phyloP scores from a whole-genome alignment of 2,113 vertebrate species.

The Phainopepla nitens region DNA sequence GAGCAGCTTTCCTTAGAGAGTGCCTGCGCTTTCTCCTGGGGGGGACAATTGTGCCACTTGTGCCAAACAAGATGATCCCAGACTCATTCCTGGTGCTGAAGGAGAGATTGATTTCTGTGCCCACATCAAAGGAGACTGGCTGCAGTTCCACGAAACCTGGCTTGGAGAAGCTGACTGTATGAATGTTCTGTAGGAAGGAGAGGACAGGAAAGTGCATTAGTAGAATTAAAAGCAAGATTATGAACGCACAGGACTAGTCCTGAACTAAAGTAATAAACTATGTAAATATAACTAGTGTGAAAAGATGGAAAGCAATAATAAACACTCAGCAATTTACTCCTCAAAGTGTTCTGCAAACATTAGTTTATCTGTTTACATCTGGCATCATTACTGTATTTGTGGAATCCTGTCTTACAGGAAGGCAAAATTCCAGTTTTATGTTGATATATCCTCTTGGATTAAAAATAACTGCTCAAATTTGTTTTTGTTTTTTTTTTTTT shows the following conservation, averaged over 20 bases:
- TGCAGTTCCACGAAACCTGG: constrained; percentile 88
- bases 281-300: background rate
- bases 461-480: background rate
- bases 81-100: constrained; percentile 92
- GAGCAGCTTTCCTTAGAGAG: constrained; percentile 57
- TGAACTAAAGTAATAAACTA: background rate
- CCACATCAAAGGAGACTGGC: constrained; percentile 74
- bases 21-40: constrained; percentile 84
- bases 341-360: background rate
- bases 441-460: background rate
- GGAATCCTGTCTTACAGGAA: background rate
- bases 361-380: background rate
- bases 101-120: constrained; percentile 92
- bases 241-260: background rate
- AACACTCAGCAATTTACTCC: background rate
- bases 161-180: constrained; percentile 89
- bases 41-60: constrained; percentile 65
- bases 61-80: constrained; percentile 87
- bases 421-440: background rate
- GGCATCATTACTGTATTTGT: background rate
- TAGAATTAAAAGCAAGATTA: background rate
- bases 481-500: background rate
- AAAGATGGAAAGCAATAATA: background rate
- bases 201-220: background rate
- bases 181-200: constrained; percentile 81